phyloP scores from a whole-genome alignment of 1,140 invertebrate genomes.

The Diprion similis region DNA sequence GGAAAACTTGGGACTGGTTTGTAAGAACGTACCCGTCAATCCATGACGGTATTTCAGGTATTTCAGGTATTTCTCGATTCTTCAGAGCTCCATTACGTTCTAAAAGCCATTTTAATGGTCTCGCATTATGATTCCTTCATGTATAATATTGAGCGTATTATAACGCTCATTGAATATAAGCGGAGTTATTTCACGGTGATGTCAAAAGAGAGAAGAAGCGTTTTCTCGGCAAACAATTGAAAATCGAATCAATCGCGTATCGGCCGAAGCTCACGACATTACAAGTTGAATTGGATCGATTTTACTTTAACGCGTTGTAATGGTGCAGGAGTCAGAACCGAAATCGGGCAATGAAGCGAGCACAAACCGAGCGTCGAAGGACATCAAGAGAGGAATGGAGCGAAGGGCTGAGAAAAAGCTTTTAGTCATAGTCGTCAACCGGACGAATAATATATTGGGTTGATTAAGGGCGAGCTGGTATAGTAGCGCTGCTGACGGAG shows the following conservation, averaged over 20 bases:
- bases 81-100: background rate
- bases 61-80: background rate
- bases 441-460: constrained; percentile 1
- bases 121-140: background rate
- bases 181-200: background rate
- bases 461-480: background rate
- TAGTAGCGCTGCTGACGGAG: background rate
- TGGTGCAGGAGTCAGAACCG: background rate
- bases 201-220: background rate
- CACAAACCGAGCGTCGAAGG: background rate
- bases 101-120: background rate
- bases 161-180: background rate
- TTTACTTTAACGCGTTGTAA: background rate
- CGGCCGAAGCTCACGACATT: background rate
- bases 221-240: background rate
- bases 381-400: background rate
- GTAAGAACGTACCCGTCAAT: background rate
- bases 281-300: background rate
- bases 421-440: constrained; percentile 3
- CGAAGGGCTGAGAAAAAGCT: background rate
- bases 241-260: background rate
- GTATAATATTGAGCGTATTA: background rate
- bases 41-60: background rate
- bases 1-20: background rate
- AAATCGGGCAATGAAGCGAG: background rate